These are phyloP conservation scores for Bombus waltoni DNA, from an alignment of 1,140 invertebrate genomes.

Conservation along the genomic window DNA sequence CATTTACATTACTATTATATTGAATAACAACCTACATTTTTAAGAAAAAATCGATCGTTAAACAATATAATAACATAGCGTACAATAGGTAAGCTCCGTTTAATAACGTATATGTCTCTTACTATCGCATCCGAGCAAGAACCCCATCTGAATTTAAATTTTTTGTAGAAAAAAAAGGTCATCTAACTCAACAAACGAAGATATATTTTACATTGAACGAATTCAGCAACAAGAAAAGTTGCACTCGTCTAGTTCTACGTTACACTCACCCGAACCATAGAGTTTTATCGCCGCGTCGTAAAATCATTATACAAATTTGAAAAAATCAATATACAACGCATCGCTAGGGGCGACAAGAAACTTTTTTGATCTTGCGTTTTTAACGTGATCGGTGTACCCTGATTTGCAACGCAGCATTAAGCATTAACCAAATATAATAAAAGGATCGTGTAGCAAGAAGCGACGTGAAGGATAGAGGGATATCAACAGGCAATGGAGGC, in stretches of 20 bases:
- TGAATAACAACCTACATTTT: not conserved
- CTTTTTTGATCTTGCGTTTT: not conserved
- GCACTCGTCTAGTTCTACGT: not conserved
- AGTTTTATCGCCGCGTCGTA: not conserved
- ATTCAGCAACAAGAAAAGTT: not conserved
- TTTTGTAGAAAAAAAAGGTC: not conserved
- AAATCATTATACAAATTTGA: conserved; percentile 16
- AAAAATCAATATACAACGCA: conserved; percentile 18
- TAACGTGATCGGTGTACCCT: not conserved
- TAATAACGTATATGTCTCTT: not conserved
- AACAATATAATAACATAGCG: not conserved
- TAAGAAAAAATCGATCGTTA: not conserved
- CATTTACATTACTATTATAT: not conserved
- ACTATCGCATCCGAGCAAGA: too few relatives aligned
- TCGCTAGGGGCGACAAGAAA: not conserved
- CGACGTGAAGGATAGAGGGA: not conserved
- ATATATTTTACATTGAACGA: not conserved
- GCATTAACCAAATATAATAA: not conserved
- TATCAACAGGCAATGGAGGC: conserved; percentile 57
- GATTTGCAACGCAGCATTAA: not conserved
- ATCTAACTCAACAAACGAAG: not conserved
- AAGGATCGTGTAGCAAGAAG: not conserved
- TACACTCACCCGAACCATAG: not conserved
- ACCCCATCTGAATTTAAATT: not conserved
- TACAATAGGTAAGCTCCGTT: not conserved